These are phyloP conservation scores for Cephalopholis sonnerati DNA, from an alignment of 2,113 vertebrate genomes.

Conservation along the genomic window DNA sequence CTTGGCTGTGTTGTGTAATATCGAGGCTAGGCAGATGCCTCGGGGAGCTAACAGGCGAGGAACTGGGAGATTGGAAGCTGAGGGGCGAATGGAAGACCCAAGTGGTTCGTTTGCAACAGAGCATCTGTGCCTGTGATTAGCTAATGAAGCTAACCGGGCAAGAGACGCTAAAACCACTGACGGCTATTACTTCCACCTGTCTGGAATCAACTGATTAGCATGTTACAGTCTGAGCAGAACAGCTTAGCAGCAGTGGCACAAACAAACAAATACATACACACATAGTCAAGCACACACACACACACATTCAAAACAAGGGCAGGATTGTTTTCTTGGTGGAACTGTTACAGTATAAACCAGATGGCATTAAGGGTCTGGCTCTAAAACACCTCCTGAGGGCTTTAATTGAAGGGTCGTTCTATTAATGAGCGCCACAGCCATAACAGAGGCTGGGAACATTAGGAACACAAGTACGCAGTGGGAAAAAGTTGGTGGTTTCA, in stretches of 20 bases:
- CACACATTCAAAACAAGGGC: conserved; percentile 45
- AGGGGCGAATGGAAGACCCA: conserved; percentile 39
- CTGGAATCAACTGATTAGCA: conserved; percentile 58
- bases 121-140: conserved; percentile 71
- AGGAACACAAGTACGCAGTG: background rate
- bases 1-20: conserved; percentile 29
- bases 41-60: conserved; percentile 14
- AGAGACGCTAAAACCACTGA: conserved; percentile 50
- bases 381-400: conserved; percentile 60
- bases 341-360: conserved; percentile 64
- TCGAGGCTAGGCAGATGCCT: conserved; percentile 41
- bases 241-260: conserved; percentile 43
- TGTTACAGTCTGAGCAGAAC: conserved; percentile 45
- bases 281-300: background rate
- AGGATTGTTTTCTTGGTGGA: conserved; percentile 56
- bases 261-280: conserved; percentile 29
- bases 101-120: conserved; percentile 53
- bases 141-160: conserved; percentile 66
- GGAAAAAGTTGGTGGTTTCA: conserved; percentile 9
- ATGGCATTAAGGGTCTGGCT: conserved; percentile 69
- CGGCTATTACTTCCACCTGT: conserved; percentile 65
- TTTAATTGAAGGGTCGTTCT: conserved; percentile 48
- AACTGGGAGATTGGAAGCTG: conserved; percentile 40
- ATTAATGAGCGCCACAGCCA: conserved; percentile 34
- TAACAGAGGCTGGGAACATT: conserved; percentile 7